A percentile compares a stretch with the other conserved stretches of the same genome.
Evolutionary conservation across 2,113 vertebrate species (phyloP).

Genomic region (Saguinus midas): DNA sequence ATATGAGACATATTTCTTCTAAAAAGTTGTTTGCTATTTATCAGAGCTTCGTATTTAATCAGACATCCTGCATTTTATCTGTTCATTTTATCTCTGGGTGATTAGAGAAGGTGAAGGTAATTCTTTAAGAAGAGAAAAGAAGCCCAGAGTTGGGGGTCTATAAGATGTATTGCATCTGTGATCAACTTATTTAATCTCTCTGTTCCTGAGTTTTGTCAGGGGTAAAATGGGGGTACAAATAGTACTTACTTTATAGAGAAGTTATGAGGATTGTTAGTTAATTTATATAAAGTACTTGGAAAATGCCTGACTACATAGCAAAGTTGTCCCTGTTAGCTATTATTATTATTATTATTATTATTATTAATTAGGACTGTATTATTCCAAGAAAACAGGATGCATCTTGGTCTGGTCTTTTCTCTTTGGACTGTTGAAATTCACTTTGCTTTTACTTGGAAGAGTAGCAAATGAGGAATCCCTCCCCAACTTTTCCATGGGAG

Average conservation of each 20-base stretch:
- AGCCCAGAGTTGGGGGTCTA: background rate
- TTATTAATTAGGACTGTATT: too few relatives aligned
- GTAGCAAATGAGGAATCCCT: background rate
- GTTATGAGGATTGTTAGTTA: background rate
- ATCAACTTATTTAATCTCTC: background rate
- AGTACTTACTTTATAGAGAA: background rate
- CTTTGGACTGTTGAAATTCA: background rate
- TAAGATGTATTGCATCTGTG: background rate
- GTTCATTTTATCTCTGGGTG: background rate
- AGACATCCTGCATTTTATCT: background rate
- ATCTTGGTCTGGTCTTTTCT: background rate
- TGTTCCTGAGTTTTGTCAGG: background rate
- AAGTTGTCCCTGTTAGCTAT: background rate
- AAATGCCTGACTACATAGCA: background rate
- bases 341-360: background rate
- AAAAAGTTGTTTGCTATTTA: too few relatives aligned
- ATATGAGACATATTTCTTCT: too few relatives aligned
- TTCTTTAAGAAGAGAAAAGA: background rate
- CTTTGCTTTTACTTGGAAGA: background rate
- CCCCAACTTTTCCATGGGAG: background rate
- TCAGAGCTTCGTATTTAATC: background rate
- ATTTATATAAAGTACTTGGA: background rate
- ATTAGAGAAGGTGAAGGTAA: background rate
- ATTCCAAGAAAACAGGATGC: background rate
- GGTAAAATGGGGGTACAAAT: background rate